These are phyloP conservation scores for Halcyon malimbica DNA, from an alignment of 2,113 vertebrate species.

Conservation along the genomic window DNA sequence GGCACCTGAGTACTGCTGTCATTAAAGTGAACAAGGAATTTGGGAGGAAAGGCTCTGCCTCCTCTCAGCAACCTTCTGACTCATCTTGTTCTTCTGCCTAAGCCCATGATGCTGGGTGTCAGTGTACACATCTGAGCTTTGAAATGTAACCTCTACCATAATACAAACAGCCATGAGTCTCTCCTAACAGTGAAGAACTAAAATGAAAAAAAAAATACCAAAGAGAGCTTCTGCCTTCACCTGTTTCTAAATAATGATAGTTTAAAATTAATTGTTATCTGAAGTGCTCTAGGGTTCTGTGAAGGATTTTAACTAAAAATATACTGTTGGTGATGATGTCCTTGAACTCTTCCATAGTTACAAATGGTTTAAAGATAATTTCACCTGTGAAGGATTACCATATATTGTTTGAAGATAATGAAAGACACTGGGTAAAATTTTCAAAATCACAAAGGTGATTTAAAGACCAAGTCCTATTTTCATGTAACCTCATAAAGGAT, in stretches of 20 bases:
- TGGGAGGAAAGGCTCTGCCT: neutral
- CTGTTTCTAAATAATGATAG: neutral
- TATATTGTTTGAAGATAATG: neutral
- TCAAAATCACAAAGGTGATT: slow-evolving; percentile 18
- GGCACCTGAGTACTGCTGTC: neutral
- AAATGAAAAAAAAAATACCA: neutral
- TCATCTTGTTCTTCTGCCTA: neutral
- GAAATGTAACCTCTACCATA: neutral
- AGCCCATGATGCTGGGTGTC: rapidly evolving
- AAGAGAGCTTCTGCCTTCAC: neutral
- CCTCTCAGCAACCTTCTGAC: neutral
- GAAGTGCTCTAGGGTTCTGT: neutral
- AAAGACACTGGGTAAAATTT: neutral
- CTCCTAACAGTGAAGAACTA: neutral
- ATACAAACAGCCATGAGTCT: neutral
- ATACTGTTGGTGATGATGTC: neutral
- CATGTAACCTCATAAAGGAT: slow-evolving; percentile 6
- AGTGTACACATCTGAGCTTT: rapidly evolving
- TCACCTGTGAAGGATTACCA: neutral
- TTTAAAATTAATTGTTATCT: neutral
- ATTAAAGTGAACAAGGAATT: neutral
- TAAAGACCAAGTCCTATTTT: neutral
- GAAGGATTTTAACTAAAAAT: neutral
- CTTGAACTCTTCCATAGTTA: neutral
- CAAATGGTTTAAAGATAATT: neutral